Percentiles rank a stretch among this genome's conserved stretches.
Evolutionary conservation across 2,113 vertebrate species (phyloP).

Genomic region (Percopsis transmontana): DNA sequence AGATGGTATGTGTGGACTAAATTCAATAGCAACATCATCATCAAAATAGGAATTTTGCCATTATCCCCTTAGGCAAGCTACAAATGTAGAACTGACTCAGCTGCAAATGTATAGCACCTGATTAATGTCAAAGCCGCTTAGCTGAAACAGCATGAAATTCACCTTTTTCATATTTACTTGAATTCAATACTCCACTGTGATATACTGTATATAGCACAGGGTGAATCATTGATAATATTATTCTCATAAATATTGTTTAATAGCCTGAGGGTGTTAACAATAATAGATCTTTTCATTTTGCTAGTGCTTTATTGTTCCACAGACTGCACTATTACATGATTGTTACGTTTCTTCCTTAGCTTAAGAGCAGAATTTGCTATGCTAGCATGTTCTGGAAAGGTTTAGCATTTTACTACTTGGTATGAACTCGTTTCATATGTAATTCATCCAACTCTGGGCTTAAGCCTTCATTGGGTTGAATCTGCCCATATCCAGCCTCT

Average conservation of each 20-base stretch:
- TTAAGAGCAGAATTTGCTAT: too few relatives aligned
- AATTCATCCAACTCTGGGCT: constrained; percentile 44
- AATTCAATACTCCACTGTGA: background rate
- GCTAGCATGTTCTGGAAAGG: too few relatives aligned
- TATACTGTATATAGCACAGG: background rate
- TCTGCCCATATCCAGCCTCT: constrained; percentile 18
- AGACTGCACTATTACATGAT: too few relatives aligned
- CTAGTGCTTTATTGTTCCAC: too few relatives aligned
- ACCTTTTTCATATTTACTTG: constrained; percentile 16
- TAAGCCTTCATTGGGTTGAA: constrained; percentile 19
- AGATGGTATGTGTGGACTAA: constrained; percentile 21
- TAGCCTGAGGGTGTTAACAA: too few relatives aligned
- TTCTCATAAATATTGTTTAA: too few relatives aligned
- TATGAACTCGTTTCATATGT: constrained; percentile 37
- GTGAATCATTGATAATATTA: background rate
- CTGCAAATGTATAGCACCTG: constrained; percentile 36
- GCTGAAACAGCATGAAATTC: constrained; percentile 15
- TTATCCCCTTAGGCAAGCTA: constrained; percentile 22
- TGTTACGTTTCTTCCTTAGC: too few relatives aligned
- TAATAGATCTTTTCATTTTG: too few relatives aligned
- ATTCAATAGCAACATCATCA: constrained; percentile 46
- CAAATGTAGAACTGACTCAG: constrained; percentile 37
- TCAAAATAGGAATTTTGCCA: constrained; percentile 9
- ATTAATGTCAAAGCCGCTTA: constrained; percentile 25
- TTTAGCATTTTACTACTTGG: constrained; percentile 24